Evolutionary conservation across 30 jellyfish, hydroid and myxozoan genomes (phyloP).

Genomic region (Aurelia sp.): DNA sequence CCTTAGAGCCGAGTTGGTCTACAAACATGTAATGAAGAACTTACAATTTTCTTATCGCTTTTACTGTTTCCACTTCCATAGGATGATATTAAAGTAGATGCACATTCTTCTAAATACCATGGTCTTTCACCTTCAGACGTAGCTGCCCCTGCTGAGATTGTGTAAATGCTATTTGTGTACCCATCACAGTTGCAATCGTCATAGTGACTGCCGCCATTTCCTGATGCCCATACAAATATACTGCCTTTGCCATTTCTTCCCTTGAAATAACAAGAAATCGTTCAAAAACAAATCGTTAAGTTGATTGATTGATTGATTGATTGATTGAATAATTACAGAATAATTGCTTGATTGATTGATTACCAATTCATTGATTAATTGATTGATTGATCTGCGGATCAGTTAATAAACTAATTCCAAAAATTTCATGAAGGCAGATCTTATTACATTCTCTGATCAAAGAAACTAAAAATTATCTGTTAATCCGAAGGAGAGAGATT

Average conservation of each 20-base stretch:
- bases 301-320: no score
- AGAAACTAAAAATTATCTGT: no score
- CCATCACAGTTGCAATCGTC: slow-evolving; percentile 99
- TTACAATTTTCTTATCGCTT: slow-evolving; percentile 76
- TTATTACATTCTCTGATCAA: no score
- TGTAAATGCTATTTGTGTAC: slow-evolving; percentile 96
- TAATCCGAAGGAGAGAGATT: no score
- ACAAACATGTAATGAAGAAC: slow-evolving; percentile 3
- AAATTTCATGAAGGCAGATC: no score
- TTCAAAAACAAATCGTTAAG: no score
- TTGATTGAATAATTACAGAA: no score
- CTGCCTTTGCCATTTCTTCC: slow-evolving; percentile 99
- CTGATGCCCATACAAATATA: slow-evolving; percentile 99
- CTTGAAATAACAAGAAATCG: slow-evolving; percentile 18
- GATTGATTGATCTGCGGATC: no score
- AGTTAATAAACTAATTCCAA: no score
- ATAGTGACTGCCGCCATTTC: slow-evolving; percentile 89
- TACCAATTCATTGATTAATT: no score
- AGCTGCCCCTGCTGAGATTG: slow-evolving; percentile 97
- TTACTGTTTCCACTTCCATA: slow-evolving; percentile 84
- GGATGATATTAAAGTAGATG: slow-evolving; percentile 89
- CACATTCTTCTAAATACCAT: slow-evolving; percentile 92
- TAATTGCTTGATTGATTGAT: no score
- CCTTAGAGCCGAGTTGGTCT: no score
- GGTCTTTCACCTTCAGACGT: slow-evolving; percentile 88